Base-by-base conservation (phyloP, 2,888 invertebrate species). In the Pterostichus madidus region DNA sequence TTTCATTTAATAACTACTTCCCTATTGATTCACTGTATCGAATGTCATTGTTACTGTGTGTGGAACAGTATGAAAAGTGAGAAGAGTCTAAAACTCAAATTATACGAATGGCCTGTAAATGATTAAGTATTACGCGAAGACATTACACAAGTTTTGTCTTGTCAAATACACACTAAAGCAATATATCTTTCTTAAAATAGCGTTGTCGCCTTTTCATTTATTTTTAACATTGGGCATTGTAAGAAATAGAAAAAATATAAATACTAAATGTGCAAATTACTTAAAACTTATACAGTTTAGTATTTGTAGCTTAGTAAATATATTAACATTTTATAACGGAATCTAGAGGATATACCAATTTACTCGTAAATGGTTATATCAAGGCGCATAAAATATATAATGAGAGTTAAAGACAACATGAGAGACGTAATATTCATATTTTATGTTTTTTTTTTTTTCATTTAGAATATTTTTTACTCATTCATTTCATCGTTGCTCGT, bases 41-140 rank as follows among this genome's bases (percentile, higher is more conserved):
- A 71, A 71, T 71, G 68, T 71, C 68, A 71, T 71, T 71, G 68
- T 71, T 71, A 71, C 68, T 44, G 8, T 64, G 52, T 39, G 17
- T 64, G 3, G 13, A 13, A 64, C 64, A 35, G 64, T 44, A 44
- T 71, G 68, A 71, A 64, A 35, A 64, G 68, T 44, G 68, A 71
- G 35, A 35, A 64, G 68, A 71, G 68, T 71, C 68, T 71, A 11
- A 44, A 71, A 71, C 68, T 71, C 68, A 39, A 71, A 71, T 71
- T 71, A 71, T 71, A 71, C 44, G 44, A 7, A 44, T 44, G 44
- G 32, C 61, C 61, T 61, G 61, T 61, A 61, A 8, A 61, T 61
- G 32, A 31, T 61, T 17, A 61, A 59, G 11, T 59, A 6, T 59
- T 0, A 61, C 31, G 61, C 32, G 61, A 31, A 59, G 17, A 5